Base-by-base conservation (phyloP, 2,113 vertebrate species). In the Erythrolamprus reginae region DNA sequence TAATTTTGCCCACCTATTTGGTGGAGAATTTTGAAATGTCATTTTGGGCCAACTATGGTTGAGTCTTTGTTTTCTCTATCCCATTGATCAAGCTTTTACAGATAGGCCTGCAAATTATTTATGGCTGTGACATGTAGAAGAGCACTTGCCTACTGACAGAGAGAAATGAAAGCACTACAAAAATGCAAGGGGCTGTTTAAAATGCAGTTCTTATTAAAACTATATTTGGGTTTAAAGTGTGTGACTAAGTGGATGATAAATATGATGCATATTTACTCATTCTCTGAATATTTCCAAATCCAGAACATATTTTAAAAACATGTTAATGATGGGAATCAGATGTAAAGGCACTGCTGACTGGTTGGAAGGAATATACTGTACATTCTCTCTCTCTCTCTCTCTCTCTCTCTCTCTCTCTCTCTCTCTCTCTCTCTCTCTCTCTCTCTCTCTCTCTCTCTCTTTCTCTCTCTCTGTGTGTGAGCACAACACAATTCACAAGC, bases 161-260 rank as follows among this genome's bases (percentile, higher is more conserved):
- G 89, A 88, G 89, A 93, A 88, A 65, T 65, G 23, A 45, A 0
- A 88, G 51, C 91, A 93, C 93, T 93, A 47, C 10, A 90, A 94
- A 93, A 84, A 93, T 21, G 19, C 47, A 93, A 10, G n/a, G 19
- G 82, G 21, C 82, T 10, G 2, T 90, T 93, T 91, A 93, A 86
- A 89, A 55, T 89, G 21, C 26, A 38, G 12, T 89, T 50, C 82
- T 28, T 48, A 77, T 91, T 70, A 88, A 65, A 88, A 17, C 33
- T 1, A 88, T 50, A 90, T 3, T 13, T 4, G 70, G 1, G 0
- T 52, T 91, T 89, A 53, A 50, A 89, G 82, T 45, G 38, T 77
- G 42, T 86, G 90, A 56, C 42, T 89, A 92, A 86, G 82, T 23
- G 82, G 51, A 77, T 2, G 88, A 85, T 5, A 92, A 93, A 88